Conservation (phyloP, 2,797 vertebrate genomes). For the Xiphorhynchus erythropygius region DNA sequence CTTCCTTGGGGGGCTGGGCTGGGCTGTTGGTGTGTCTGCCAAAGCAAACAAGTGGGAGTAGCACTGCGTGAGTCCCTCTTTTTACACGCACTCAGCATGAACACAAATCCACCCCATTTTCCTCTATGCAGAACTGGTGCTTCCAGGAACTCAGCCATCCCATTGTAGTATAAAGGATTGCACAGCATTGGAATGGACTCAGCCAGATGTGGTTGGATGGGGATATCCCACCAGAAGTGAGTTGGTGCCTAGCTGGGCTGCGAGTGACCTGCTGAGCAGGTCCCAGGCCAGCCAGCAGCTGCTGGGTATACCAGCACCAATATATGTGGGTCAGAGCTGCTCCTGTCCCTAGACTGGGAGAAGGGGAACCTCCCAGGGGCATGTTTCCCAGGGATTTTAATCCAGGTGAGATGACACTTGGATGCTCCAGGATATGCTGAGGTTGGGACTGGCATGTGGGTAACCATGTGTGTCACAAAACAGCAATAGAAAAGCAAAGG, state of each 20-base stretch:
- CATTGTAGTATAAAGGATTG: accelerated
- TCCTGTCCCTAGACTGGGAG: not conserved
- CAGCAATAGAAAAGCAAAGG: not conserved
- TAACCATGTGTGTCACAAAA: not conserved
- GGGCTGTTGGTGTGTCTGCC: not conserved
- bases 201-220: not conserved
- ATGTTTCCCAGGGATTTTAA: not conserved
- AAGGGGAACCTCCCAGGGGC: not conserved
- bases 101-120: not conserved
- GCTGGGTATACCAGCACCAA: not conserved
- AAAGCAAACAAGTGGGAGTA: not conserved
- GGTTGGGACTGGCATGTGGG: not conserved
- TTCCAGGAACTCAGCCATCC: not conserved
- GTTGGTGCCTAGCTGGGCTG: not conserved
- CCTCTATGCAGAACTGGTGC: not conserved
- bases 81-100: not conserved
- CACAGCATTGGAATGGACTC: not conserved
- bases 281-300: not conserved
- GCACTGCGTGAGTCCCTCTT: not conserved
- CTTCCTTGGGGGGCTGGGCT: not conserved
- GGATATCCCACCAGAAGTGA: not conserved
- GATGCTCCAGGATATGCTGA: not conserved
- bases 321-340: not conserved
- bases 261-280: not conserved
- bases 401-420: not conserved